phyloP scores from a whole-genome alignment of 2,797 vertebrate genomes.

The Hozukius guyotensis region DNA sequence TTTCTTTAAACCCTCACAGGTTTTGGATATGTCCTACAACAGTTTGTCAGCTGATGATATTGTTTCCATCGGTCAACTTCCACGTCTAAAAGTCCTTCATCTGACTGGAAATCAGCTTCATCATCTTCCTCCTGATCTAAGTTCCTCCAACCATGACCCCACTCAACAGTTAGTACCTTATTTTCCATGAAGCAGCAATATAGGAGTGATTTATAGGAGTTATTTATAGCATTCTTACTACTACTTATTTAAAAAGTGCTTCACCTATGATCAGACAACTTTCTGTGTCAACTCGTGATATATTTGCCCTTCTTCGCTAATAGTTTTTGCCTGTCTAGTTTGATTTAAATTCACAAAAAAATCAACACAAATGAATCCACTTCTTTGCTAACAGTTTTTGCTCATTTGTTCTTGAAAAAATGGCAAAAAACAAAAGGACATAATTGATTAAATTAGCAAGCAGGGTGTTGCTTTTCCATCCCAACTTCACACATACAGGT shows the following conservation, averaged over 20 bases:
- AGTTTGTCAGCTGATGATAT: slow-evolving; percentile 78
- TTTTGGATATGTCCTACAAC: slow-evolving; percentile 91
- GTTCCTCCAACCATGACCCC: slow-evolving; percentile 9
- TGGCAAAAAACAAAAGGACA: not conserved
- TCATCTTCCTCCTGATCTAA: slow-evolving; percentile 82
- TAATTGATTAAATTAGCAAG: not conserved
- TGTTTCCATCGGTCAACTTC: slow-evolving; percentile 77
- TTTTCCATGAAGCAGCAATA: not conserved
- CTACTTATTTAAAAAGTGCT: not conserved
- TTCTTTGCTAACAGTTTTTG: not conserved
- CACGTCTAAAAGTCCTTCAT: slow-evolving; percentile 84
- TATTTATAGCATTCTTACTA: not conserved
- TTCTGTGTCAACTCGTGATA: not conserved
- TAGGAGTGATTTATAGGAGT: not conserved
- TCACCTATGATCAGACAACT: not conserved
- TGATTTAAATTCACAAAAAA: not conserved
- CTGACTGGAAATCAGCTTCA: slow-evolving; percentile 87
- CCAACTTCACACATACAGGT: not conserved
- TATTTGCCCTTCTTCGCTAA: not conserved
- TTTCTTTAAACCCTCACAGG: slow-evolving; percentile 66
- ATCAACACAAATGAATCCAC: not conserved
- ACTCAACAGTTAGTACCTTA: slow-evolving; percentile 42
- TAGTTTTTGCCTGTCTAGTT: not conserved
- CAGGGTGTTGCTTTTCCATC: not conserved
- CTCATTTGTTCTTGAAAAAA: not conserved